Evolutionary conservation across 2,888 invertebrate genomes (phyloP), one percentile per base, ranked within the genome.

Genomic region (Bombylius discolor): DNA sequence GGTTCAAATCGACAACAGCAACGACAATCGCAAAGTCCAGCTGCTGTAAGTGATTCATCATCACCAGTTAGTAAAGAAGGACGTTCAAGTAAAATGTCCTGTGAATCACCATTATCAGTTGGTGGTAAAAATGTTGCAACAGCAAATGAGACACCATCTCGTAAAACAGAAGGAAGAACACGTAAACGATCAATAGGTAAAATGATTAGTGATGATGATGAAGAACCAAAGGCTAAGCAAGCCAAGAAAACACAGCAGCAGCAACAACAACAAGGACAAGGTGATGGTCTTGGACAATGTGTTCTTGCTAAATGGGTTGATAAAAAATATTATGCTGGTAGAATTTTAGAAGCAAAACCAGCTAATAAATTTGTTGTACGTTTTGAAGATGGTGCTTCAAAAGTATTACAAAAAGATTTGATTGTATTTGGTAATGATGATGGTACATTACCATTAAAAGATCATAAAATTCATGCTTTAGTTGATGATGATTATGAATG

Each of bases 271-370:
- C 34, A 39, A n/a, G 55, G 56, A 2, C 54, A 59, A 5, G 56
- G 57, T 49, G 23, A 46, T 9, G 55, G 57, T 56, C 31, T 67
- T 4, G 70, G 70, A 0, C 68, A 67, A 44, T 63, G 67, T 34
- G 83, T 83, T 0, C 75, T 84, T 61, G 84, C 84, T 1, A 81
- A 81, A 67, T 84, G 84, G 84, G 79, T 80, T 0, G 83, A 84
- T 65, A 82, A 80, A 63, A 78, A 81, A 58, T 84, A 82, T 62
- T 85, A 84, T 62, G 81, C 83, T 0, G 84, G 83, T 0, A 78
- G 72, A 66, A 79, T 84, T 0, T 68, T 76, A 11, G 79, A 78
- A 61, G 79, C 79, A 51, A 77, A 78, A 0, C 77, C 80, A 52
- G 77, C 75, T 0, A 78, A 78, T 34, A 83, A 83, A 64, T 83